Conservation (phyloP, 2,113 vertebrate genomes). For the Haplotaxodon microlepis region DNA sequence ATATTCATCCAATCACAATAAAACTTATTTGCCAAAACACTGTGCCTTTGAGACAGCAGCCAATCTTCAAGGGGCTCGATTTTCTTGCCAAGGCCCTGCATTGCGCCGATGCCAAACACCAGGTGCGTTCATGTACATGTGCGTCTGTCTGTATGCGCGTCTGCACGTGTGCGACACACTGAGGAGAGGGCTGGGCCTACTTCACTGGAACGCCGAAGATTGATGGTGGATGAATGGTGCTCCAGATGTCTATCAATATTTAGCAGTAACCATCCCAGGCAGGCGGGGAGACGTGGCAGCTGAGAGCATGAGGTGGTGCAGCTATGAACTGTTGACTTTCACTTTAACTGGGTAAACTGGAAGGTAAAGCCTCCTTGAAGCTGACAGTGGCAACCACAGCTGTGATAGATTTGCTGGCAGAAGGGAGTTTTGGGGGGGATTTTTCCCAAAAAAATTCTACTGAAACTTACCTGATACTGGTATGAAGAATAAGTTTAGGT, state of each 20-base stretch:
- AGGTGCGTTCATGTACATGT: slow-evolving; percentile 11
- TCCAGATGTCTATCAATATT: slow-evolving; percentile 81
- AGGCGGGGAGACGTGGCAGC: slow-evolving; percentile 58
- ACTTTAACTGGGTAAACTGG: slow-evolving; percentile 34
- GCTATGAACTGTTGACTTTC: slow-evolving; percentile 35
- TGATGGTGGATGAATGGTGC: slow-evolving; percentile 63
- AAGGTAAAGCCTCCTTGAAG: not conserved
- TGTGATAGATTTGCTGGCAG: not conserved
- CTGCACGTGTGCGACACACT: not conserved
- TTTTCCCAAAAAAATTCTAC: not conserved
- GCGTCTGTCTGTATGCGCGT: not conserved
- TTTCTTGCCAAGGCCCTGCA: slow-evolving; percentile 37
- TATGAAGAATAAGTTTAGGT: not conserved
- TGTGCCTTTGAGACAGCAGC: slow-evolving; percentile 47
- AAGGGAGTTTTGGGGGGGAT: not conserved
- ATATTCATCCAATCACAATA: slow-evolving; percentile 38
- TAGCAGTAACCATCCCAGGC: slow-evolving; percentile 71
- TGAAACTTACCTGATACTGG: not conserved
- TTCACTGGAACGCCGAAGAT: slow-evolving; percentile 51
- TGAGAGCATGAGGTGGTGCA: slow-evolving; percentile 55
- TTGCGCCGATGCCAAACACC: slow-evolving; percentile 28
- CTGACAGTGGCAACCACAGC: not conserved
- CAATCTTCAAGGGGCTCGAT: slow-evolving; percentile 25
- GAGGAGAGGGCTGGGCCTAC: slow-evolving; percentile 43
- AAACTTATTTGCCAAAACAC: slow-evolving; percentile 33